A percentile compares a stretch with the other conserved stretches of the same genome.
Evolutionary conservation across 30 jellyfish, hydroid and myxozoan species (phyloP).

Genomic region (Chrysaora quinquecirrha): DNA sequence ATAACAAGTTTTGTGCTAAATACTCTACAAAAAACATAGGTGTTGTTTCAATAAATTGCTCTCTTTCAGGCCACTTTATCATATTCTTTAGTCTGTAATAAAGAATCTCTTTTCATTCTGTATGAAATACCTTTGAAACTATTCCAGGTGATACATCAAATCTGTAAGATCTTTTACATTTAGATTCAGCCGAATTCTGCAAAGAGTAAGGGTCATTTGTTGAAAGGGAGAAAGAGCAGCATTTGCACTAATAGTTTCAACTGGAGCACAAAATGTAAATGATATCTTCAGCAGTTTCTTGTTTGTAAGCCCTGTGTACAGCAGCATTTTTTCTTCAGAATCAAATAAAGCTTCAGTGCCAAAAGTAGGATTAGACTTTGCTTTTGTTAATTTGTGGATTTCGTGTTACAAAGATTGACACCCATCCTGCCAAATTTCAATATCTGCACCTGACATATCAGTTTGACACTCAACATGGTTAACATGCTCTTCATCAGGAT

Average conservation of each 20-base stretch:
- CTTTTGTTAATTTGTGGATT: neutral
- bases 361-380: constrained; percentile 9
- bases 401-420: neutral
- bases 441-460: neutral
- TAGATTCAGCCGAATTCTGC: constrained; percentile 27
- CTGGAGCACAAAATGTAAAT: neutral
- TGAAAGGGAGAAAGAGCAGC: constrained; percentile 14
- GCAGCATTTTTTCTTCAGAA: constrained; percentile 11
- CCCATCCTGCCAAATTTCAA: neutral
- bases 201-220: constrained; percentile 26
- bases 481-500: neutral
- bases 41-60: constrained; percentile 34
- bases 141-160: constrained; percentile 23
- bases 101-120: constrained; percentile 16
- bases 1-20: constrained; percentile 8
- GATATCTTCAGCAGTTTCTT: constrained; percentile 4
- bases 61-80: constrained; percentile 60
- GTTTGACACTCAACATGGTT: neutral
- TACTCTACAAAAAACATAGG: constrained; percentile 28
- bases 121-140: constrained; percentile 35
- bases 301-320: constrained; percentile 22
- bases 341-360: constrained; percentile 14
- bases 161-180: constrained; percentile 31
- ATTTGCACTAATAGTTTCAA: constrained; percentile 9
- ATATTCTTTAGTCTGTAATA: constrained; percentile 15